These are phyloP conservation scores for Chouioia cunea DNA, from an alignment of 2,888 invertebrate genomes.

Conservation along the genomic window DNA sequence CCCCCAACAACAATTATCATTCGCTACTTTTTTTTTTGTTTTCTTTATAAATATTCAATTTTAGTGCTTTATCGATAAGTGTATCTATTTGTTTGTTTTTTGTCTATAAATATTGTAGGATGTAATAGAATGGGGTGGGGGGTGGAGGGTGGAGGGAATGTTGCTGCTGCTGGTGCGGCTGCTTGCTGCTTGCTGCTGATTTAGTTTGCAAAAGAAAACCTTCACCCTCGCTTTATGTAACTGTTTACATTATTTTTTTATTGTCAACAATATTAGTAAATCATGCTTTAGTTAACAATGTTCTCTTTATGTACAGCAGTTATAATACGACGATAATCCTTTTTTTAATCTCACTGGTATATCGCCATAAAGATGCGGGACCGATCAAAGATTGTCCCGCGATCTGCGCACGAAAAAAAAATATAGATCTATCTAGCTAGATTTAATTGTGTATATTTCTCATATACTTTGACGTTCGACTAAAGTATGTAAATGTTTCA, in stretches of 20 bases:
- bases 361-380: background rate
- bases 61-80: conserved; percentile 3
- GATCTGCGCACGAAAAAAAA: conserved; percentile 16
- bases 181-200: no score
- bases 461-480: conserved; percentile 33
- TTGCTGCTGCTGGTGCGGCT: conserved; percentile 54
- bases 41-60: background rate
- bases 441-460: background rate
- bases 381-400: background rate
- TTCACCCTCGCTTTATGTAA: conserved; percentile 62
- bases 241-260: conserved; percentile 57
- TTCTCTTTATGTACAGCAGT: conserved; percentile 53
- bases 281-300: conserved; percentile 62
- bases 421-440: conserved; percentile 35
- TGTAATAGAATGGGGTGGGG: no score
- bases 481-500: conserved; percentile 37
- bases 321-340: conserved; percentile 13
- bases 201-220: conserved; percentile 64
- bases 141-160: conserved; percentile 46
- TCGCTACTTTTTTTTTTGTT: background rate
- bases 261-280: conserved; percentile 62
- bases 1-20: background rate
- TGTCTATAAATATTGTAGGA: no score
- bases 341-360: no score
- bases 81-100: no score